Evolutionary conservation across 2,797 vertebrate genomes (phyloP).

Genomic region (Antrozous pallidus): DNA sequence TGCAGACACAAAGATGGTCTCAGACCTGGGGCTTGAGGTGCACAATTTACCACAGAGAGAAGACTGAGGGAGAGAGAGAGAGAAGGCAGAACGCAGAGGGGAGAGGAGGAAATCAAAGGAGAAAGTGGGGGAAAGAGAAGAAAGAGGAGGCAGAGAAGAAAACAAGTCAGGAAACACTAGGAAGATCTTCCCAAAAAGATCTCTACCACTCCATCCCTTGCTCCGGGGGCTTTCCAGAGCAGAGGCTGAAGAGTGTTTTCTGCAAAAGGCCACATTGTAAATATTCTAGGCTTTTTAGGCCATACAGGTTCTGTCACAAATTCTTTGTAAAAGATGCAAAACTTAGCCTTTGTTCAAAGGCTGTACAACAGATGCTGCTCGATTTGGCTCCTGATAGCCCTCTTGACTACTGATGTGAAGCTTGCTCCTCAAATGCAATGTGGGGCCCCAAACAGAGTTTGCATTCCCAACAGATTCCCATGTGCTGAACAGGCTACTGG

Average conservation of each 20-base stretch:
- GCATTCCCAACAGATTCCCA: not conserved
- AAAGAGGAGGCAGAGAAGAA: not conserved
- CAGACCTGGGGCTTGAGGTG: not conserved
- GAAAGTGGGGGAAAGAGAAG: not conserved
- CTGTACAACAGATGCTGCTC: accelerated
- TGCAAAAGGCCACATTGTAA: not conserved
- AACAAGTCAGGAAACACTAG: not conserved
- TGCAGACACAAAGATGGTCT: not conserved
- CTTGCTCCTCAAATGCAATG: not conserved
- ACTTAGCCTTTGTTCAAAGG: not conserved
- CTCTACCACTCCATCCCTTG: not conserved
- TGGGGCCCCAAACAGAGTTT: not conserved
- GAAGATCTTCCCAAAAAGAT: not conserved
- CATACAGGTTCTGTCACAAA: not conserved
- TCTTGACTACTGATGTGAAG: too few relatives aligned
- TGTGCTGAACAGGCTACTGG: not conserved
- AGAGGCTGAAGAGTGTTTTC: not conserved
- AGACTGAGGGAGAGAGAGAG: not conserved
- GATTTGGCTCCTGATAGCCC: not conserved
- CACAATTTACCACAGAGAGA: not conserved
- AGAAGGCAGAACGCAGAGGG: slow-evolving; percentile 61
- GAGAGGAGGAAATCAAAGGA: not conserved
- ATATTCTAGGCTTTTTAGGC: not conserved
- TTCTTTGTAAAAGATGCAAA: not conserved
- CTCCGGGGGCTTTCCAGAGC: not conserved